Evolutionary conservation across 1,140 invertebrate genomes (phyloP).

Genomic region (Armadillidium nasatum): DNA sequence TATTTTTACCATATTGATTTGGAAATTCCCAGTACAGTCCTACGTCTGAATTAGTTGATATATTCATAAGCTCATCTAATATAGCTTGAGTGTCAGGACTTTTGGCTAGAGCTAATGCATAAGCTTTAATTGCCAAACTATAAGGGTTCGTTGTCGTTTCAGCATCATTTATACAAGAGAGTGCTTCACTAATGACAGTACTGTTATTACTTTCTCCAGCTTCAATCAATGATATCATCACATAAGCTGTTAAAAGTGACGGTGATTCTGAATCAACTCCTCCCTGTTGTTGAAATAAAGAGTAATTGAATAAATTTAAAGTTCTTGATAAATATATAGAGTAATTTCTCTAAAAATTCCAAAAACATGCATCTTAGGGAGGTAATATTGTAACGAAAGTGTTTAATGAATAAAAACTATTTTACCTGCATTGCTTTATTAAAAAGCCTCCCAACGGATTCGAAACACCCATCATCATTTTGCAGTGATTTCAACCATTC

Average conservation of each 20-base stretch:
- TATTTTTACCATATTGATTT: neutral
- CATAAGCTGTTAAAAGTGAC: slow-evolving; percentile 59
- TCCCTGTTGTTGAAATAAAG: too few relatives aligned
- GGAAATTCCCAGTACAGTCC: slow-evolving; percentile 51
- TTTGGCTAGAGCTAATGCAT: slow-evolving; percentile 58
- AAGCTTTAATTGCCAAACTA: slow-evolving; percentile 57
- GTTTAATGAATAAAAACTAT: too few relatives aligned
- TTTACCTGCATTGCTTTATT: slow-evolving; percentile 38
- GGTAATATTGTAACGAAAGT: too few relatives aligned
- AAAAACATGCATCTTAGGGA: too few relatives aligned
- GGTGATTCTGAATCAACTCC: too few relatives aligned
- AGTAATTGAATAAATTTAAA: too few relatives aligned
- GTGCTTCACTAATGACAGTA: slow-evolving; percentile 9
- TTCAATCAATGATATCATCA: slow-evolving; percentile 47
- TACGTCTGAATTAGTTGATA: slow-evolving; percentile 45
- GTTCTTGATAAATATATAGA: too few relatives aligned
- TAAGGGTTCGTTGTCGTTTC: slow-evolving; percentile 60
- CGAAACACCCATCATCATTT: slow-evolving; percentile 32
- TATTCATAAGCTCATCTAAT: slow-evolving; percentile 38
- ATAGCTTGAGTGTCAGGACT: slow-evolving; percentile 40
- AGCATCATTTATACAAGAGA: slow-evolving; percentile 14
- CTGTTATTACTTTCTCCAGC: slow-evolving; percentile 17
- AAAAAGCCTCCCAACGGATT: slow-evolving; percentile 35
- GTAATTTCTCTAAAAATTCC: too few relatives aligned
- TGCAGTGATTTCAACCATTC: slow-evolving; percentile 50